Percentiles rank a stretch among this genome's conserved stretches.
Evolutionary conservation across 2,113 vertebrate species (phyloP).

Genomic region (Acrocephalus kingi): DNA sequence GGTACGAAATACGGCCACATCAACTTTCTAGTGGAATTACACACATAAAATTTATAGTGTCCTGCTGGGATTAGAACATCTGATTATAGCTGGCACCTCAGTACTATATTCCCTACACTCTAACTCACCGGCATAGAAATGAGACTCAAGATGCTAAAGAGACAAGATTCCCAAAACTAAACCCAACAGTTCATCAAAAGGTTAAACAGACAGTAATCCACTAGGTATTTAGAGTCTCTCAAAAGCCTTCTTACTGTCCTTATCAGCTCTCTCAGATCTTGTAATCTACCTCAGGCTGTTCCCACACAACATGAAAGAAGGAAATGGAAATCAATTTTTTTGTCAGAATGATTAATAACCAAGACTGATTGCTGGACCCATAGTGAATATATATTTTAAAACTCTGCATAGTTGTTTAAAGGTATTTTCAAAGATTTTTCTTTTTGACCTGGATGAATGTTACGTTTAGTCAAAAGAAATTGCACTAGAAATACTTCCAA

Average conservation of each 20-base stretch:
- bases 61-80: not conserved
- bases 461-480: not conserved
- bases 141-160: not conserved
- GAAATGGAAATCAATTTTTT: slow-evolving; percentile 46
- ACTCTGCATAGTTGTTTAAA: not conserved
- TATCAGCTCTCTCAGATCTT: slow-evolving; percentile 7
- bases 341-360: slow-evolving; percentile 33
- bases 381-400: not conserved
- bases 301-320: not conserved
- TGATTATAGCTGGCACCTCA: not conserved
- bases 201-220: slow-evolving; percentile 10
- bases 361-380: not conserved
- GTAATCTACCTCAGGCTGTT: slow-evolving; percentile 24
- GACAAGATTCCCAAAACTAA: not conserved
- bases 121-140: not conserved
- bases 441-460: not conserved
- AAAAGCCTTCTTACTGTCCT: not conserved
- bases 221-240: not conserved
- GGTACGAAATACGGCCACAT: not conserved
- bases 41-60: not conserved
- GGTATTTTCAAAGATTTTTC: not conserved
- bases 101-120: not conserved
- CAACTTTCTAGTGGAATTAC: not conserved
- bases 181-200: not conserved
- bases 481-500: not conserved